Base-by-base conservation (phyloP, 2,888 invertebrate genomes). In the Scelioninae gen. 1 region DNA sequence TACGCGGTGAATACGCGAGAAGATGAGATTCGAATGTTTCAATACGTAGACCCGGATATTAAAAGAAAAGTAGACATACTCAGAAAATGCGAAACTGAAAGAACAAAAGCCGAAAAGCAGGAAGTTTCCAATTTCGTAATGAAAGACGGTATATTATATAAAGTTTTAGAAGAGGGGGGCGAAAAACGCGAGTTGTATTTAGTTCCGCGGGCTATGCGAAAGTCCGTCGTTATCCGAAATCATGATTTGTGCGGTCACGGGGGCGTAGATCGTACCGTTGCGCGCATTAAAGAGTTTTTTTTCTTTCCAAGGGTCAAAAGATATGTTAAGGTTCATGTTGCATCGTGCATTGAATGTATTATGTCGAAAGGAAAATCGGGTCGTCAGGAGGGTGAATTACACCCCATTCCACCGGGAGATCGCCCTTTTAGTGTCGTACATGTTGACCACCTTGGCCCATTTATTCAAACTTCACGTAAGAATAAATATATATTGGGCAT, bases 401-500 rank as follows among this genome's bases (percentile, higher is more conserved):
- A 69, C 13, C 77, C 83, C 7, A 85, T 87, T n/a, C 79, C 82
- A 5, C 84, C 85, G 0, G 87, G 85, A 1, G 43, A 23, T 5
- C 29, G 85, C 23, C 86, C 86, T 0, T 87, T 87, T 53, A 78
- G 38, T 0, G 29, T 78, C 0, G 38, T 68, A 8, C 62, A 87
- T 62, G 15, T 85, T 0, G 85, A 86, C 40, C 85, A 86, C 43
- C 13, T 85, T 0, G 85, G 86, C 5, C 85, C 87, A 8, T 84
- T 85, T 34, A n/a, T 83, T 0, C 78, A 63, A 2, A 74, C 69
- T 0, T 13, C 32, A 1, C 45, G 58, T 0, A 34, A 69, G 29
- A 86, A 85, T 58, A 72, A 83, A 43, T 83, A 85, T 38, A 53
- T 87, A 0, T 55, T 86, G 0, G 75, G 56, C 7, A 56, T 85